These are phyloP conservation scores for Ypsolopha sequella DNA, from an alignment of 2,888 invertebrate genomes.

Conservation along the genomic window DNA sequence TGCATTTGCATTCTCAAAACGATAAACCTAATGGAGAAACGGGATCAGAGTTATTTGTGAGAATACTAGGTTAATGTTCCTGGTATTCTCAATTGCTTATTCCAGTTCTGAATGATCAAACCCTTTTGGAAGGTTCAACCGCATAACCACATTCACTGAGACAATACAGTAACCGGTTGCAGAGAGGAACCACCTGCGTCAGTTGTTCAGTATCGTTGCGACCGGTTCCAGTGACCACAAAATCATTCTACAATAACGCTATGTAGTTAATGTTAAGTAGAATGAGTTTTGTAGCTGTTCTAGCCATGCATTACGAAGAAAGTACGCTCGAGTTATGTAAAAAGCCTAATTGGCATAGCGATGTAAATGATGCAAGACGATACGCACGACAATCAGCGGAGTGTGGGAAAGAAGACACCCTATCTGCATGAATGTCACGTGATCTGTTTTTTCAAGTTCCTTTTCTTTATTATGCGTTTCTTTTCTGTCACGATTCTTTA, in stretches of 20 bases:
- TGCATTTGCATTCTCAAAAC: background rate
- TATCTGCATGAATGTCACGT: background rate
- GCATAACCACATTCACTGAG: background rate
- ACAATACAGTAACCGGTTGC: background rate
- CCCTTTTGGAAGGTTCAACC: too few species aligned
- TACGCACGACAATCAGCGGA: constrained; percentile 3
- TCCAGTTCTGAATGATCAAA: too few species aligned
- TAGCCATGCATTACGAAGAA: background rate
- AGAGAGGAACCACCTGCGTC: background rate
- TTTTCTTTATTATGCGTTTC: background rate
- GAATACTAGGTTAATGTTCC: background rate
- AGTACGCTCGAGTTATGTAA: constrained; percentile 1
- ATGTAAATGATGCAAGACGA: constrained; percentile 3
- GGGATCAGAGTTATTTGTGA: background rate
- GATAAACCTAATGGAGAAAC: background rate
- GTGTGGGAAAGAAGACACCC: background rate
- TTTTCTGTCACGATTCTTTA: background rate
- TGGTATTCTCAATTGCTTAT: background rate
- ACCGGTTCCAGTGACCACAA: background rate
- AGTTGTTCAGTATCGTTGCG: background rate
- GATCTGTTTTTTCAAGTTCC: background rate
- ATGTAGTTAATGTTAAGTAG: too few species aligned
- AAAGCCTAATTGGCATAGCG: constrained; percentile 3
- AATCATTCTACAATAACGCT: background rate
- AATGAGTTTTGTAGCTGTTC: background rate